Evolutionary conservation across 1,140 invertebrate genomes (phyloP).

Genomic region (Sitobion miscanthi): DNA sequence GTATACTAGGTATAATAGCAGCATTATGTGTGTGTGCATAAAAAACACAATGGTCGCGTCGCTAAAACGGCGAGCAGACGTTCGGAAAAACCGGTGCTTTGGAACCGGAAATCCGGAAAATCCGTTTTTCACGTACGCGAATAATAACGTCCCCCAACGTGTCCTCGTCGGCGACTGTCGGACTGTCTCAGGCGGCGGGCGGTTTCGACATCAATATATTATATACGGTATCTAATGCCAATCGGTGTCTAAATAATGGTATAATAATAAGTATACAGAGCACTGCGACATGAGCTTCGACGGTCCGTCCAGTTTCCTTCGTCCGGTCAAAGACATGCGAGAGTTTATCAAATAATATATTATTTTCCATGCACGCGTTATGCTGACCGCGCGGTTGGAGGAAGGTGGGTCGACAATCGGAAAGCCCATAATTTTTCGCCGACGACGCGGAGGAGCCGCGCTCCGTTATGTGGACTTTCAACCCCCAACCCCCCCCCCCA

Average conservation of each 20-base stretch:
- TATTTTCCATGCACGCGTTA: too few relatives aligned
- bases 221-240: too few relatives aligned
- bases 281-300: too few relatives aligned
- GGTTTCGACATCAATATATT: too few relatives aligned
- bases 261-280: too few relatives aligned
- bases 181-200: too few relatives aligned
- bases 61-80: background rate
- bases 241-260: too few relatives aligned
- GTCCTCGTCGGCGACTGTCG: background rate
- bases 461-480: background rate
- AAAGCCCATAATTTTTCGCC: background rate
- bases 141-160: background rate
- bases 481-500: background rate
- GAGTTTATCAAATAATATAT: too few relatives aligned
- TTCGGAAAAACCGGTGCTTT: background rate
- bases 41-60: too few relatives aligned
- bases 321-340: too few relatives aligned
- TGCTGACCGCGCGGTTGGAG: too few relatives aligned
- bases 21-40: background rate
- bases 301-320: too few relatives aligned
- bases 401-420: background rate
- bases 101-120: background rate
- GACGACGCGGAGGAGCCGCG: background rate
- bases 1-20: background rate
- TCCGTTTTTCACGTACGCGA: background rate